Percentiles rank a stretch among this genome's conserved stretches.
Evolutionary conservation across 2,113 vertebrate genomes (phyloP).

Genomic region (Limanda limanda): DNA sequence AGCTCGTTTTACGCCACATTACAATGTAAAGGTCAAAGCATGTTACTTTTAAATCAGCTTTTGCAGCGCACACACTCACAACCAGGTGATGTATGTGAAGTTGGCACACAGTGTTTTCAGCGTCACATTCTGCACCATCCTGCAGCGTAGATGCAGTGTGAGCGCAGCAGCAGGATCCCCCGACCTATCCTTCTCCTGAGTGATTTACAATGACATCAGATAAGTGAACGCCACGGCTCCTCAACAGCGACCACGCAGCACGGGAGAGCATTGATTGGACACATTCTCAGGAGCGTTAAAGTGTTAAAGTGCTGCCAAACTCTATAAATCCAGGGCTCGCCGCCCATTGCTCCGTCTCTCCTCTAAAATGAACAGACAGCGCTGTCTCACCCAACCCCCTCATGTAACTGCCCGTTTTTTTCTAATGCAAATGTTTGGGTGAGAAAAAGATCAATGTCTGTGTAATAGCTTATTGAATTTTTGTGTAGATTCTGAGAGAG

Average conservation of each 20-base stretch:
- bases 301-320: constrained; percentile 78
- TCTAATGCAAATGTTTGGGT: constrained; percentile 76
- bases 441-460: constrained; percentile 73
- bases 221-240: constrained; percentile 59
- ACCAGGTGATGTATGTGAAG: constrained; percentile 23
- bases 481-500: constrained; percentile 59
- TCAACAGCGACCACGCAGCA: constrained; percentile 32
- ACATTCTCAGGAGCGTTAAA: constrained; percentile 74
- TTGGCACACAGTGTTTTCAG: constrained; percentile 25
- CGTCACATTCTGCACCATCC: constrained; percentile 31
- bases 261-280: constrained; percentile 74
- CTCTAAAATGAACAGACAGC: constrained; percentile 46
- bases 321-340: constrained; percentile 73
- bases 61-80: constrained; percentile 22
- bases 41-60: constrained; percentile 33
- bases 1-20: constrained; percentile 67
- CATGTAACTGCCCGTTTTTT: constrained; percentile 40
- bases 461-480: constrained; percentile 79
- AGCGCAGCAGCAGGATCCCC: constrained; percentile 27
- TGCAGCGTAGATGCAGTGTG: not conserved
- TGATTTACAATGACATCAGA: constrained; percentile 78
- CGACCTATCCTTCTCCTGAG: constrained; percentile 60
- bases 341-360: constrained; percentile 37
- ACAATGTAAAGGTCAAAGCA: constrained; percentile 67
- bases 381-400: constrained; percentile 8